phyloP scores from a whole-genome alignment of 2,113 vertebrate genomes.

The Dolichotis patagonum region DNA sequence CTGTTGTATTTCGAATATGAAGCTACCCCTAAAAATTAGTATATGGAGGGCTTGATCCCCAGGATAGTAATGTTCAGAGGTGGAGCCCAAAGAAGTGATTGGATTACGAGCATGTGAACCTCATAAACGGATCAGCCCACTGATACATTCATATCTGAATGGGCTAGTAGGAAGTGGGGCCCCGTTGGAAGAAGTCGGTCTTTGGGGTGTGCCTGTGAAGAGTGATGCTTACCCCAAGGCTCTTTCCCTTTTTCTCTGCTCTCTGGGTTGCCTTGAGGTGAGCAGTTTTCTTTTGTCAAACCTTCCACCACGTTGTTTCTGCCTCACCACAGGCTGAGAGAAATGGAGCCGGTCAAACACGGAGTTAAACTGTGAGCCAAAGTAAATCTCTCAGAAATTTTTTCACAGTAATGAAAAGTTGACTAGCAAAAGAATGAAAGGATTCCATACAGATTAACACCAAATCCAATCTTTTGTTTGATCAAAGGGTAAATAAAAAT shows the following conservation, averaged over 20 bases:
- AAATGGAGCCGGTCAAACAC: background rate
- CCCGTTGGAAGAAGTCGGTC: background rate
- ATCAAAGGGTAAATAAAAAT: background rate
- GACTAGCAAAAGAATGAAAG: background rate
- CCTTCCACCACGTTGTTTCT: background rate
- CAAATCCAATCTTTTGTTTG: background rate
- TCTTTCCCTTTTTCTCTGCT: background rate
- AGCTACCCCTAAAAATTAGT: background rate
- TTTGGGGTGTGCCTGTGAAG: background rate
- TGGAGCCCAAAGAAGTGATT: background rate
- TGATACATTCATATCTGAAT: background rate
- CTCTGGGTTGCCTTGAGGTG: background rate
- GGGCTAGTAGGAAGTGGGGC: background rate
- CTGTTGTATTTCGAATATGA: background rate
- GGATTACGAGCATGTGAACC: fast-evolving
- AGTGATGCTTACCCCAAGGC: background rate
- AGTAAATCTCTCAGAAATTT: background rate
- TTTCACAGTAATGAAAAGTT: background rate
- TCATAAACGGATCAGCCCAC: background rate
- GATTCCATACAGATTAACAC: background rate
- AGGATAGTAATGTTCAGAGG: background rate
- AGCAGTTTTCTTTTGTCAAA: background rate
- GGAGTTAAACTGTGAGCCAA: background rate
- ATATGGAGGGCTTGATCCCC: background rate
- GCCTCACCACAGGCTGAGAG: background rate